Percentiles rank a stretch among this genome's conserved stretches.
These are phyloP conservation scores for Aegotheles bennettii DNA, from an alignment of 2,113 vertebrate genomes.

Conservation along the genomic window DNA sequence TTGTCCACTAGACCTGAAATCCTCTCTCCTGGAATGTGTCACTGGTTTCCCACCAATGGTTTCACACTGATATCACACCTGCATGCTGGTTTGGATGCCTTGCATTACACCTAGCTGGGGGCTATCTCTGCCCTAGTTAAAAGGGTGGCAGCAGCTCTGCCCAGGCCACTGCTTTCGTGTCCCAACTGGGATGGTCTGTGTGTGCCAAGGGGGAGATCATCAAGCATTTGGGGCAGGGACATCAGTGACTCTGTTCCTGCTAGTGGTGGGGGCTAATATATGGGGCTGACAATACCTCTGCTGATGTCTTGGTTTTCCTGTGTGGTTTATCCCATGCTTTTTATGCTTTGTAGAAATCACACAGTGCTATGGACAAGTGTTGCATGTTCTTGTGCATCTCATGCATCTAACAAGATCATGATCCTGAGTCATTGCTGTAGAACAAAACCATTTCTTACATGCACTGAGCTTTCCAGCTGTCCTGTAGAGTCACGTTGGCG, in stretches of 20 bases:
- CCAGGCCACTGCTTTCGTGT: fast-evolving
- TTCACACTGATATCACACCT: neutral
- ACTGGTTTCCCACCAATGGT: neutral
- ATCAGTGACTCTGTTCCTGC: neutral
- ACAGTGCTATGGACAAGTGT: neutral
- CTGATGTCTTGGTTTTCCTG: neutral
- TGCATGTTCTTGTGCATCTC: neutral
- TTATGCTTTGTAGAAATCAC: neutral
- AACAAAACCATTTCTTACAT: neutral
- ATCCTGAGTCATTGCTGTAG: conserved; percentile 20
- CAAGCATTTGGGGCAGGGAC: neutral
- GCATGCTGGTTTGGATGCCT: neutral
- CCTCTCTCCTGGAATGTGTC: neutral
- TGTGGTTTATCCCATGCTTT: neutral
- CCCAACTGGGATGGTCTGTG: neutral
- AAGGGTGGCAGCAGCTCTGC: neutral
- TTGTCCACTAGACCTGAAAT: neutral
- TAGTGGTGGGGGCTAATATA: neutral
- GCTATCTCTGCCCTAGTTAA: neutral
- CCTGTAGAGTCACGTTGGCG: neutral
- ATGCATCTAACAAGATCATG: neutral
- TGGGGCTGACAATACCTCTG: neutral
- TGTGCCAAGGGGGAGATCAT: neutral
- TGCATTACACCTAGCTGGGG: neutral
- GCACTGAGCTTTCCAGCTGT: neutral